These are phyloP conservation scores for Agrochola macilenta DNA, from an alignment of 2,888 invertebrate species.

Conservation along the genomic window DNA sequence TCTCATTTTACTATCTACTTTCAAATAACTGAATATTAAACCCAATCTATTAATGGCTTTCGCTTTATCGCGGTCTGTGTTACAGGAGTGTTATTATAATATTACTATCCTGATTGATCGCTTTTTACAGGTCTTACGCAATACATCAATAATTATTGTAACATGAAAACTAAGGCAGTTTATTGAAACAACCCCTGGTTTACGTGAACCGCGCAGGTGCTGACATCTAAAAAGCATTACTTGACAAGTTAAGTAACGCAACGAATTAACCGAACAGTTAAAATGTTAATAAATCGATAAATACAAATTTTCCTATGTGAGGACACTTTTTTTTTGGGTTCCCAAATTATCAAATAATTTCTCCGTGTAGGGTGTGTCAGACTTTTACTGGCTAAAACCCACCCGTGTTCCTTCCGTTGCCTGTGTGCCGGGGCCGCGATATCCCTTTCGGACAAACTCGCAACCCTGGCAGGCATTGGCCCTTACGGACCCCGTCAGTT, in stretches of 20 bases:
- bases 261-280: not conserved
- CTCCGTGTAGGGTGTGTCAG: too few relatives aligned
- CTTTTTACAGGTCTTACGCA: slow-evolving; percentile 6
- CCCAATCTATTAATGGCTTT: slow-evolving; percentile 21
- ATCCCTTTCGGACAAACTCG: too few relatives aligned
- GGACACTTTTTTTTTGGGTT: too few relatives aligned
- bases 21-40: slow-evolving; percentile 13
- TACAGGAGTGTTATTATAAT: slow-evolving; percentile 10
- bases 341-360: too few relatives aligned
- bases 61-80: slow-evolving; percentile 15
- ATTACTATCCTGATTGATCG: slow-evolving; percentile 16
- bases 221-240: not conserved
- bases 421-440: too few relatives aligned
- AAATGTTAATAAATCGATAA: not conserved
- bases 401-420: too few relatives aligned
- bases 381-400: too few relatives aligned
- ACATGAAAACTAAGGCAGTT: not conserved
- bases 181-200: not conserved
- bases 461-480: too few relatives aligned
- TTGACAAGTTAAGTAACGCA: not conserved
- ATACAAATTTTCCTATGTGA: not conserved
- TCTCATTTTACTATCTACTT: not conserved
- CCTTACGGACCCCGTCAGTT: too few relatives aligned
- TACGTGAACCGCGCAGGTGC: not conserved
- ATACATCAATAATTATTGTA: not conserved